Percentiles rank a stretch among this genome's conserved stretches.
These are phyloP conservation scores for Heliconius ismenius DNA, from an alignment of 2,888 invertebrate genomes.

Conservation along the genomic window DNA sequence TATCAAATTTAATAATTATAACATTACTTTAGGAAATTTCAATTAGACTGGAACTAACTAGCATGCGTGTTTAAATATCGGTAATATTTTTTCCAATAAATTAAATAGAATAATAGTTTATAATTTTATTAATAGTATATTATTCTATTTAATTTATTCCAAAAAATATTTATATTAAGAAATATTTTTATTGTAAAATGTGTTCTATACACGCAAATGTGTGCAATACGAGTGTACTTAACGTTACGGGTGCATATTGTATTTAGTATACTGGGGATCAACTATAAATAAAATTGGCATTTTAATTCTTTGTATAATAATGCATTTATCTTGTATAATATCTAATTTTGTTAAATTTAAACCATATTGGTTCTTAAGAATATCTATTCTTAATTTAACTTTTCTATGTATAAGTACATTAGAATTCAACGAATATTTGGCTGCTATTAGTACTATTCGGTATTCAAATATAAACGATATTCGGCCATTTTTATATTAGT, in stretches of 20 bases:
- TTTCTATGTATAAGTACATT: background rate
- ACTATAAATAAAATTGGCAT: background rate
- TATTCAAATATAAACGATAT: background rate
- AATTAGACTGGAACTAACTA: background rate
- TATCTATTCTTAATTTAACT: background rate
- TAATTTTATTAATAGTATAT: too few species aligned
- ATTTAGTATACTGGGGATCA: background rate
- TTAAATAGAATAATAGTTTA: too few species aligned
- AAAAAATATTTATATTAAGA: background rate
- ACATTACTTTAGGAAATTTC: background rate
- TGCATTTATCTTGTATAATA: background rate
- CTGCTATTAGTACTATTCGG: background rate
- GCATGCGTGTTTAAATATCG: too few species aligned
- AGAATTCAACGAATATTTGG: background rate
- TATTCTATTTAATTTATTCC: background rate
- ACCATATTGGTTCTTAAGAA: background rate
- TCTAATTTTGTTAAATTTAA: background rate
- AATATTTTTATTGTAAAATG: background rate
- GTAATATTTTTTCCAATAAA: too few species aligned
- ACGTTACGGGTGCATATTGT: constrained; percentile 9
- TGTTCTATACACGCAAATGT: constrained; percentile 3
- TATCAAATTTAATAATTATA: background rate
- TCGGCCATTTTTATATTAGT: background rate
- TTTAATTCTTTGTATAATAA: background rate
- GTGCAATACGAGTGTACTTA: constrained; percentile 20